Evolutionary conservation across 2,797 vertebrate genomes (phyloP).

Genomic region (Thunnus albacares): DNA sequence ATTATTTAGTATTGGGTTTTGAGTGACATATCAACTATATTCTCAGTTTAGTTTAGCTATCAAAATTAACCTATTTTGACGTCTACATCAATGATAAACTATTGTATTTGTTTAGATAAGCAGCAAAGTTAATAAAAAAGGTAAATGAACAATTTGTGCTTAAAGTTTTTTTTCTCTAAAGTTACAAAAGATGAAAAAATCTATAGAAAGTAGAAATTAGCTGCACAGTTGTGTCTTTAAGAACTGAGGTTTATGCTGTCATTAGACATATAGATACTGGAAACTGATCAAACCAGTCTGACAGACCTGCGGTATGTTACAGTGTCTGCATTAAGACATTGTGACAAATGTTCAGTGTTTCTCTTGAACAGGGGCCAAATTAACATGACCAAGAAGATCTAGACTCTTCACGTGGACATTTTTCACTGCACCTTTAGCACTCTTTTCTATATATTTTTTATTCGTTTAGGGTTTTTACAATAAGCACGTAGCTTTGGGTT

Average conservation of each 20-base stretch:
- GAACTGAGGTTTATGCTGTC: no score
- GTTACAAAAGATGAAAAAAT: not conserved
- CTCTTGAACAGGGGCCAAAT: no score
- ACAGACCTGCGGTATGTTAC: not conserved
- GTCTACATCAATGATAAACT: not conserved
- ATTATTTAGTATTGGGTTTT: not conserved
- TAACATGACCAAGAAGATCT: no score
- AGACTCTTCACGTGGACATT: no score
- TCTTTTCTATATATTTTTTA: no score
- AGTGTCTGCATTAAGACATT: no score
- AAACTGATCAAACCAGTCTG: not conserved
- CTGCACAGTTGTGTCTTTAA: not conserved
- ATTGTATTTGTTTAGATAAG: not conserved
- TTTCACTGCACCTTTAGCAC: no score
- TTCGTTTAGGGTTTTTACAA: no score
- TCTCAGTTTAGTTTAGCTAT: not conserved
- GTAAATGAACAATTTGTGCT: not conserved
- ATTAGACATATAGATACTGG: not conserved
- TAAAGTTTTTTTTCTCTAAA: not conserved
- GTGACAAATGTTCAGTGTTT: no score
- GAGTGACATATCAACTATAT: not conserved
- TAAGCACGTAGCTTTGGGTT: no score
- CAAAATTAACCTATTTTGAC: not conserved
- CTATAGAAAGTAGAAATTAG: not conserved
- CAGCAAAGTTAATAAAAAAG: not conserved